Percentiles rank a stretch among this genome's conserved stretches.
Evolutionary conservation across 2,113 vertebrate species (phyloP).

Genomic region (Passer domesticus): DNA sequence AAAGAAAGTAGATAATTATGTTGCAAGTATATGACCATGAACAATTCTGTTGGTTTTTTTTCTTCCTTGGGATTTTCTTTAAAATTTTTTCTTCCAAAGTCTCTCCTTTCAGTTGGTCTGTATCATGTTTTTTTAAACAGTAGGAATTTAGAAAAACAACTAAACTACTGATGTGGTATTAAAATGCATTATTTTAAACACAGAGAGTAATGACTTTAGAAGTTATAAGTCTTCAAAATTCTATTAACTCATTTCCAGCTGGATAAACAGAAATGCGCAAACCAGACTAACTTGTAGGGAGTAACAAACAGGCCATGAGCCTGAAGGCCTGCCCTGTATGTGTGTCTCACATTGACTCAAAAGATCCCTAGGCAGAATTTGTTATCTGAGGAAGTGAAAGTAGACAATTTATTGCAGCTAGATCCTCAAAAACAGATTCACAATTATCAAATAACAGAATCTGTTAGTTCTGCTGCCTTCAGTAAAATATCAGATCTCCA

Average conservation of each 20-base stretch:
- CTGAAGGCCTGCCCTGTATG: not conserved
- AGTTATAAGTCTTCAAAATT: not conserved
- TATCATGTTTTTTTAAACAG: not conserved
- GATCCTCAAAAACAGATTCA: slow-evolving; percentile 49
- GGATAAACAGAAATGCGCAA: not conserved
- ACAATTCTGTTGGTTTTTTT: not conserved
- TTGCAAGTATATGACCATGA: not conserved
- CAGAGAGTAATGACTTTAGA: not conserved
- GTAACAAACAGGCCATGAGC: not conserved
- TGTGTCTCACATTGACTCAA: not conserved
- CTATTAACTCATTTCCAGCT: not conserved
- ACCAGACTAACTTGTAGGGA: not conserved
- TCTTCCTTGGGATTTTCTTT: not conserved
- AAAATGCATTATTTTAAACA: not conserved
- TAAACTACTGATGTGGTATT: not conserved
- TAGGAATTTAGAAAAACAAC: not conserved
- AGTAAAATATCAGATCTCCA: slow-evolving; percentile 50
- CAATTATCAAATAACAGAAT: slow-evolving; percentile 59
- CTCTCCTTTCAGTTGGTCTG: not conserved
- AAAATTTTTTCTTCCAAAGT: not conserved
- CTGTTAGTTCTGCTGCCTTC: slow-evolving; percentile 47
- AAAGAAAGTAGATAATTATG: not conserved
- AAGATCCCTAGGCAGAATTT: not conserved
- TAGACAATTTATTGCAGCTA: slow-evolving; percentile 20
- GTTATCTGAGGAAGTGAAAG: slow-evolving; percentile 35